Base-by-base conservation (phyloP, 37 sponge, comb jelly and placozoan species). In the Cladorhizidae sp. region DNA sequence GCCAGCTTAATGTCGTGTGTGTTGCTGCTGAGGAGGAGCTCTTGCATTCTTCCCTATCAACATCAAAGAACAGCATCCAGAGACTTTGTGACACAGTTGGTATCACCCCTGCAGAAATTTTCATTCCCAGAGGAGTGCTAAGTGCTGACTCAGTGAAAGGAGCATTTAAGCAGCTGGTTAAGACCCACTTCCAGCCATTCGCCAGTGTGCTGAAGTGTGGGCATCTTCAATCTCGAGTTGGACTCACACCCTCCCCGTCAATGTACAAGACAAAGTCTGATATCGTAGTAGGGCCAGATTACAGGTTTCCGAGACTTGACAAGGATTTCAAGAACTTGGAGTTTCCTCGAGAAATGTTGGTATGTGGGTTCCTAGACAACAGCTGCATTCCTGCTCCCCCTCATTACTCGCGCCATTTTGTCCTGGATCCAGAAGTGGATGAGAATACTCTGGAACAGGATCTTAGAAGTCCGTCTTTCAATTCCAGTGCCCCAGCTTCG, bases 351-450 rank as follows among this genome's bases (percentile, higher is more conserved):
- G 82, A 83, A 64, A 43, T 95, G 67, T 49, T 31, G 1, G 73
- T 95, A n/a, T 95, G 96, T 80, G 96, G 96, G 20, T 95, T 95
- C 57, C 52, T 95, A 26, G 89, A 89, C 25, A 72, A 58, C 21
- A 38, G 42, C 29, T 40, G 50, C 22, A 23, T 92, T 35, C 57
- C 83, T 20, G 84, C 85, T 12, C 90, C 90, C 31, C 90, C 96
- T 29, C 67, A 80, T 3, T 74, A 88, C 29, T 41, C 87, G 7
- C 61, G 86, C 9, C 96, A 95, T 67, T 78, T 95, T 38, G 93
- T 95, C 25, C 70, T 93, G 26, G 93, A 92, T 81, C 76, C 65
- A 29, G 83, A 77, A 18, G 55, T 57, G 1, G 42, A 52, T 25
- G 58, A 64, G 28, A 64, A 54, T 6, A 33, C 12, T 1, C n/a